Base-by-base conservation (phyloP, 2,888 invertebrate species). In the Catocala nupta region DNA sequence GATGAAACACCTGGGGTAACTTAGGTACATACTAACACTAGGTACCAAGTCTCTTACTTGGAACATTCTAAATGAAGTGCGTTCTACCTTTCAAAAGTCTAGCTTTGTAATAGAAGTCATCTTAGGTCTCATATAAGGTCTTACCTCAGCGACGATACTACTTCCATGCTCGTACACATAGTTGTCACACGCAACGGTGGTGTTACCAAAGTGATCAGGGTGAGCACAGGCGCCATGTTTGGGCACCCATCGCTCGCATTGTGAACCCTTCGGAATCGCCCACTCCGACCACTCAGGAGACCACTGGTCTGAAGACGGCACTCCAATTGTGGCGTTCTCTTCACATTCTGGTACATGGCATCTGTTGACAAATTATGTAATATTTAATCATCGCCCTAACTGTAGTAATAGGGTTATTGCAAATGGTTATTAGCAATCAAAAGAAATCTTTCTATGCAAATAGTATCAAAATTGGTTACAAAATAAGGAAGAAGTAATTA, bases 101-200 rank as follows among this genome's bases (percentile, higher is more conserved):
- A 25, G 25, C 25, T 25, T 1, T 25, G 3, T 3, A 25, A 3
- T 3, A 16, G 16, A 25, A 25, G 25, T 25, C 25, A 25, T 25
- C 25, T 25, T 25, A 16, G 16, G 16, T 25, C 25, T 25, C 4
- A 25, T 25, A 25, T 25, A 25, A 13, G 5, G 11, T 43, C 65
- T 72, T 66, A 95, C 96, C 93, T 95, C 95, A 62, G 91, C 91
- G 6, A 94, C 91, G 54, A 96, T 95, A 53, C 95, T 95, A 75
- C 88, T 88, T 62, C 89, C 85, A 10, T 89, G 86, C 74, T 94
- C 89, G 75, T 94, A 95, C 12, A 95, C 87, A 82, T 90, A 95
- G 42, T 83, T 72, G 10, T 92, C 88, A 74, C 95, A 95, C 33
- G 75, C 68, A 5, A 83, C 51, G 5, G 60, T 84, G 66, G 67